phyloP scores from a whole-genome alignment of 2,888 invertebrate species.

The Miltochrista miniata region DNA sequence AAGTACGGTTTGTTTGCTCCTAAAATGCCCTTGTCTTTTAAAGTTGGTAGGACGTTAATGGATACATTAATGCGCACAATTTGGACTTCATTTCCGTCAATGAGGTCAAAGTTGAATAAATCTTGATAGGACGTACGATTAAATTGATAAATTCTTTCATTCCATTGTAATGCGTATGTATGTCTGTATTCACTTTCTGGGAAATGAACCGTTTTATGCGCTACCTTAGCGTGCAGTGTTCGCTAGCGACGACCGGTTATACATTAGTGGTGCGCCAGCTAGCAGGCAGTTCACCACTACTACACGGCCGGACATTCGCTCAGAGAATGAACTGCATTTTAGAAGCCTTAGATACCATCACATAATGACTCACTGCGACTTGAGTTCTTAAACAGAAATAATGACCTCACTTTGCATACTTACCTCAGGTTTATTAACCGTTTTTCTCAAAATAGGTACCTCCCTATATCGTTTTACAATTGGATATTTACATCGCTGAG shows the following conservation, averaged over 20 bases:
- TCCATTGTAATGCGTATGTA: conserved; percentile 16
- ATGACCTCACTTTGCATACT: conserved; percentile 2
- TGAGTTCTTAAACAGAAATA: conserved; percentile 22
- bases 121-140: background rate
- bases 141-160: background rate
- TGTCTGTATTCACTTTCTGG: conserved; percentile 22
- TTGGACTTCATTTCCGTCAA: no score
- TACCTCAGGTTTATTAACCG: conserved; percentile 11
- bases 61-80: no score
- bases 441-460: conserved; percentile 18
- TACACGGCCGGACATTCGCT: conserved; percentile 23
- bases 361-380: conserved; percentile 22
- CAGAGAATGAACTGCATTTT: conserved; percentile 31
- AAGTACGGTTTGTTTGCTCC: conserved; percentile 15
- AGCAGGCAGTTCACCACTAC: conserved; percentile 29
- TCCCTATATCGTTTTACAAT: conserved; percentile 28
- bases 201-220: conserved; percentile 35
- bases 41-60: background rate
- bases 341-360: conserved; percentile 15
- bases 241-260: conserved; percentile 38
- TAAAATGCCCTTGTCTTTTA: conserved; percentile 7
- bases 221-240: conserved; percentile 7
- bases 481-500: conserved; percentile 35
- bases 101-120: background rate
- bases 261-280: conserved; percentile 51